Conservation (phyloP, 2,797 vertebrate species). For the Melanotaenia pygmaea region DNA sequence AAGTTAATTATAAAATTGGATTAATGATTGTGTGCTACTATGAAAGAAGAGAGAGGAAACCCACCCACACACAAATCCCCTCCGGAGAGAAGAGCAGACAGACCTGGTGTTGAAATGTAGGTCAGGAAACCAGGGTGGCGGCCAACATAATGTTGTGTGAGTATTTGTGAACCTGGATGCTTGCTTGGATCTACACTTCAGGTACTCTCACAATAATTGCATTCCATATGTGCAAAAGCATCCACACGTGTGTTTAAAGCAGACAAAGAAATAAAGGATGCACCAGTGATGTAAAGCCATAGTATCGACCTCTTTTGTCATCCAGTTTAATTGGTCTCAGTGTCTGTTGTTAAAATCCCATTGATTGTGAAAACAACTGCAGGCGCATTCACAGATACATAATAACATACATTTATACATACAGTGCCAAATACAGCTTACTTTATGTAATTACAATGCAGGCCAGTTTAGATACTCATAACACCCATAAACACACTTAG, state of each 20-base stretch:
- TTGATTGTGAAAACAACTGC: slow-evolving; percentile 23
- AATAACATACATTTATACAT: not conserved
- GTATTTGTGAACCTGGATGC: not conserved
- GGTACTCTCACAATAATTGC: slow-evolving; percentile 18
- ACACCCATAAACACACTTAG: slow-evolving; percentile 27
- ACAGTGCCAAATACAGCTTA: not conserved
- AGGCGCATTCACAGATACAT: slow-evolving; percentile 31
- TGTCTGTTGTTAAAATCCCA: slow-evolving; percentile 24
- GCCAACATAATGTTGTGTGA: slow-evolving; percentile 47
- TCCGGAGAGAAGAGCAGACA: slow-evolving; percentile 58
- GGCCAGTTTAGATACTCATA: slow-evolving; percentile 7
- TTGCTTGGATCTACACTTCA: slow-evolving; percentile 33
- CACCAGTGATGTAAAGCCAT: not conserved
- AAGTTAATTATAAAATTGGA: slow-evolving; percentile 66
- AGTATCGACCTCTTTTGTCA: not conserved
- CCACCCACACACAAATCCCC: slow-evolving; percentile 37
- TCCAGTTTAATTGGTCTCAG: slow-evolving; percentile 2
- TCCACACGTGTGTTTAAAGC: slow-evolving; percentile 10
- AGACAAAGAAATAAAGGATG: slow-evolving; percentile 13
- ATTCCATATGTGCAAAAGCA: slow-evolving; percentile 26
- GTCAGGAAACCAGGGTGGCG: slow-evolving; percentile 61
- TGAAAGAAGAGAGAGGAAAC: slow-evolving; percentile 11
- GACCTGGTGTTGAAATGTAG: slow-evolving; percentile 68
- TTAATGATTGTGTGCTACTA: slow-evolving; percentile 51
- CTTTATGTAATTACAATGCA: not conserved